Conservation (phyloP, 2,888 invertebrate species). For the Eurois occulta region DNA sequence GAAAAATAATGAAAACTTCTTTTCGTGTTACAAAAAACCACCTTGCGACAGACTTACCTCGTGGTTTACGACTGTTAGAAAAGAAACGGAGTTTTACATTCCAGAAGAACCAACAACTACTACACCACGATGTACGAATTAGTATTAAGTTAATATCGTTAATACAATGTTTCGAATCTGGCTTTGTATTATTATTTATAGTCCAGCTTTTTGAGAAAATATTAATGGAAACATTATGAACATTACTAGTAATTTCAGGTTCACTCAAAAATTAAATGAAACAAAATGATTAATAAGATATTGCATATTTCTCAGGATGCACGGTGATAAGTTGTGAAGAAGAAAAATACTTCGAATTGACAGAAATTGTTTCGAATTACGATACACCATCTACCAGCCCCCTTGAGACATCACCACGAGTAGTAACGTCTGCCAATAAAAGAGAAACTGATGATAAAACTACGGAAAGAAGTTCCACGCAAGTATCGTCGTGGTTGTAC, state of each 20-base stretch:
- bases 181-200: conserved; percentile 35
- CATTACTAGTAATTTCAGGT: background rate
- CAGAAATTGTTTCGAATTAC: background rate
- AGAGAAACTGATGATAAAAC: background rate
- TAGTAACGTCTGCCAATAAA: background rate
- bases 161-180: conserved; percentile 32
- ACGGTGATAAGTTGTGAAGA: background rate
- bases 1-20: background rate
- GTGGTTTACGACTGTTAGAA: conserved; percentile 28
- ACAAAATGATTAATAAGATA: background rate
- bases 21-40: background rate
- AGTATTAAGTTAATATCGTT: background rate
- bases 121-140: conserved; percentile 21
- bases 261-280: background rate
- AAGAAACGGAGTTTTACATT: background rate
- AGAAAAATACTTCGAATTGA: conserved; percentile 1
- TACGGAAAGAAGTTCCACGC: conserved; percentile 3
- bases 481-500: conserved; percentile 53
- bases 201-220: background rate
- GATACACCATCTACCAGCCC: background rate
- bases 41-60: conserved; percentile 38
- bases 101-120: conserved; percentile 11
- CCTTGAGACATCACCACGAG: background rate
- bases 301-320: conserved; percentile 37
- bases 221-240: background rate